phyloP scores from a whole-genome alignment of 2,797 vertebrate genomes.

The Phalanger gymnotis region DNA sequence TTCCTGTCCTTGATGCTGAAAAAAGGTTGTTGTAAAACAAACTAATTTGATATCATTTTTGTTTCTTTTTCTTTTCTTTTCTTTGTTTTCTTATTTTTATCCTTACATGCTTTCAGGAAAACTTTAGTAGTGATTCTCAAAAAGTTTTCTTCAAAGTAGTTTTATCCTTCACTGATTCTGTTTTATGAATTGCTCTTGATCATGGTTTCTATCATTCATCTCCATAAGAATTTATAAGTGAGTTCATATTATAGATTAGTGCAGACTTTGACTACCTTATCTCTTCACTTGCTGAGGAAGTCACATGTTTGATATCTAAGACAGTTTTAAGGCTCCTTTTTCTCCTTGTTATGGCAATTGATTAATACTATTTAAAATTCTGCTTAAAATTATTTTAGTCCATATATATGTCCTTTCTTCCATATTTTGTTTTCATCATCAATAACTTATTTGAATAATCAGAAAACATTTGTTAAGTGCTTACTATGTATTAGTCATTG shows the following conservation, averaged over 20 bases:
- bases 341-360: neutral
- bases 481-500: neutral
- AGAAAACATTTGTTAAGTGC: neutral
- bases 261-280: neutral
- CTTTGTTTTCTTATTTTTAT: neutral
- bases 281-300: neutral
- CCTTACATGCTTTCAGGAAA: neutral
- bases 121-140: neutral
- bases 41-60: neutral
- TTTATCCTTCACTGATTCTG: neutral
- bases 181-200: neutral
- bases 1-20: neutral
- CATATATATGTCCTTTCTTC: neutral
- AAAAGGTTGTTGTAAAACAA: neutral
- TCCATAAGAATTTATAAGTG: neutral
- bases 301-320: neutral
- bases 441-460: neutral
- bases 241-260: neutral
- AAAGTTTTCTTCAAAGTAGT: neutral
- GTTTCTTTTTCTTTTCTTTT: neutral
- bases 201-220: neutral
- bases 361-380: neutral
- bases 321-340: neutral
- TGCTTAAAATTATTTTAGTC: neutral
- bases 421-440: neutral